Percentiles rank a stretch among this genome's conserved stretches.
phyloP scores from a whole-genome alignment of 1,140 invertebrate genomes.

The Brachionus plicatilis region DNA sequence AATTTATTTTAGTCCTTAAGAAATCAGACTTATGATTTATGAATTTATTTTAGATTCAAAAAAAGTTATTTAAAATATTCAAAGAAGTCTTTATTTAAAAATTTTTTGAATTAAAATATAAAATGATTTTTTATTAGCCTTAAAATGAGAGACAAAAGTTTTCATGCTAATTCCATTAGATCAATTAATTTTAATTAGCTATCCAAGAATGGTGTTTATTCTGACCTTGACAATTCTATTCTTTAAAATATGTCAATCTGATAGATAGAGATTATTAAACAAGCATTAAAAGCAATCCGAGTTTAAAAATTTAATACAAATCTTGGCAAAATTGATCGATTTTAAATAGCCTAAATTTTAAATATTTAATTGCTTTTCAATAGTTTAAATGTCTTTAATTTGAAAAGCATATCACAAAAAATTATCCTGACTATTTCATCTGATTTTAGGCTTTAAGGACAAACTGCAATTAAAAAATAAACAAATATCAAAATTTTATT shows the following conservation, averaged over 20 bases:
- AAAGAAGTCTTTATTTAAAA: too few relatives aligned
- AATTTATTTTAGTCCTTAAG: neutral
- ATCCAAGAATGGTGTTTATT: neutral
- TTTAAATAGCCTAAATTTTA: neutral
- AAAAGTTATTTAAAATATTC: too few relatives aligned
- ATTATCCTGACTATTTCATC: neutral
- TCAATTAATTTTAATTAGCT: neutral
- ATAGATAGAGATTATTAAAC: neutral
- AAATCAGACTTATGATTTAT: neutral
- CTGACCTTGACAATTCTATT: neutral
- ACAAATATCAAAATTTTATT: too few relatives aligned
- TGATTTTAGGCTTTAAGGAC: neutral
- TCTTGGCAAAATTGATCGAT: neutral
- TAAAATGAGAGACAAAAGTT: neutral
- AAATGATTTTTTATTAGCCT: neutral
- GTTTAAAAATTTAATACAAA: neutral
- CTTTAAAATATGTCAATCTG: neutral
- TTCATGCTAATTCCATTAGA: neutral
- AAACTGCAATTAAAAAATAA: neutral
- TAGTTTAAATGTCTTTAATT: neutral
- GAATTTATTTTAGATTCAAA: neutral
- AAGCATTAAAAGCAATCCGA: neutral
- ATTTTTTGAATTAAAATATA: too few relatives aligned
- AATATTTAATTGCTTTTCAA: neutral
- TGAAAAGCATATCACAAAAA: neutral